Percentiles rank a stretch among this genome's conserved stretches.
Evolutionary conservation across 2,888 invertebrate genomes (phyloP).

Genomic region (Chouioia cunea): DNA sequence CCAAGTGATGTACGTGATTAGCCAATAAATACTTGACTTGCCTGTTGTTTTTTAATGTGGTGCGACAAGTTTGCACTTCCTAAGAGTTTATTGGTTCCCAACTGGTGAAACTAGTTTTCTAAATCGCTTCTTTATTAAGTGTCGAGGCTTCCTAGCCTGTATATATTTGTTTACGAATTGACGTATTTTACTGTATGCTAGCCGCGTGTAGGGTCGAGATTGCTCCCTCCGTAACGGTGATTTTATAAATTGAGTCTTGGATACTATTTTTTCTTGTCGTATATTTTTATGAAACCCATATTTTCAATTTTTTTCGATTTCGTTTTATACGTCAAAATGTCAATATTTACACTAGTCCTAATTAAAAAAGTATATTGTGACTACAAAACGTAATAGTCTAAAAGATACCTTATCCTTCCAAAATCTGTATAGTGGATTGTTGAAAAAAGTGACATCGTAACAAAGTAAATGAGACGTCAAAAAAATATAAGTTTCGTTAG

Average conservation of each 20-base stretch:
- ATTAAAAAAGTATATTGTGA: too few relatives aligned
- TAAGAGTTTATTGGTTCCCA: constrained; percentile 54
- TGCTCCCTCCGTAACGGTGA: constrained; percentile 5
- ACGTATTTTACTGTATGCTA: constrained; percentile 56
- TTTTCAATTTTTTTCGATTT: too few relatives aligned
- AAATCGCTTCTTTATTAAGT: constrained; percentile 61
- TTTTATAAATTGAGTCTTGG: neutral
- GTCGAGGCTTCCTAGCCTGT: constrained; percentile 60
- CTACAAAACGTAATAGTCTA: too few relatives aligned
- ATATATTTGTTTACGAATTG: constrained; percentile 65
- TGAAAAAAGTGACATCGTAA: too few relatives aligned
- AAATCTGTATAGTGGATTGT: too few relatives aligned
- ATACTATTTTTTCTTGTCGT: too few relatives aligned
- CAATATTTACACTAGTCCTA: too few relatives aligned
- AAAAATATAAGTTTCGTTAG: constrained; percentile 18
- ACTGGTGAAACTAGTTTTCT: constrained; percentile 59
- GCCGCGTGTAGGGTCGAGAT: neutral
- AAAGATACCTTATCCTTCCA: too few relatives aligned
- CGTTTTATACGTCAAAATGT: too few relatives aligned
- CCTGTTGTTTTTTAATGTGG: constrained; percentile 51
- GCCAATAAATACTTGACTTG: constrained; percentile 54
- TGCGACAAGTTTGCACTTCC: constrained; percentile 50
- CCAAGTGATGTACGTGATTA: constrained; percentile 43
- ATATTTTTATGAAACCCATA: too few relatives aligned
- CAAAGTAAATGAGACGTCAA: too few relatives aligned